Conservation (phyloP, 92 coral and sea anemone genomes). For the Epizoanthus stellaris region DNA sequence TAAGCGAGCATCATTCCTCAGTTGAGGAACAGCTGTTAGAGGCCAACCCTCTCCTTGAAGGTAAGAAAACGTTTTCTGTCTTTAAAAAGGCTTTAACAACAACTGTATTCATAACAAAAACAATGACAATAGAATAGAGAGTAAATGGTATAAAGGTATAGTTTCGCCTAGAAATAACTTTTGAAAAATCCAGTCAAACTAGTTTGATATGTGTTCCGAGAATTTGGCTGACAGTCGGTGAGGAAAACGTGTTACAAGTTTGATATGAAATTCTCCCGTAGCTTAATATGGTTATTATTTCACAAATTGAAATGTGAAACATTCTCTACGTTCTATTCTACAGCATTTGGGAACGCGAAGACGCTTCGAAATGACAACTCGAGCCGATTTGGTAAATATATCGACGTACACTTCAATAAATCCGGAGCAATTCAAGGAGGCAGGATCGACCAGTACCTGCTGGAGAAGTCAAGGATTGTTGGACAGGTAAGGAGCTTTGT, state of each 20-base stretch:
- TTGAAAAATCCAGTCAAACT: no score
- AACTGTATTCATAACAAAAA: no score
- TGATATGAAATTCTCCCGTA: not conserved
- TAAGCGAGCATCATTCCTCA: conserved; percentile 89
- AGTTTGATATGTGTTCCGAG: no score
- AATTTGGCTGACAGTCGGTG: no score
- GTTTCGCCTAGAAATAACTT: no score
- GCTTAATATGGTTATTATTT: not conserved
- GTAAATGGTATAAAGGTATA: no score
- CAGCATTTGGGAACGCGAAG: conserved; percentile 98
- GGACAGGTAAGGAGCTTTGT: conserved; percentile 70
- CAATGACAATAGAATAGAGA: no score
- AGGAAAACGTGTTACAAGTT: no score
- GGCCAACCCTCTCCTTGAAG: conserved; percentile 96
- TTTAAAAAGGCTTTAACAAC: not conserved
- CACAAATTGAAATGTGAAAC: not conserved
- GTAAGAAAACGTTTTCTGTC: conserved; percentile 15
- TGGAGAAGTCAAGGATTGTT: conserved; percentile 93
- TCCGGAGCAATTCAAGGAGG: conserved; percentile 91
- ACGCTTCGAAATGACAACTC: conserved; percentile 96
- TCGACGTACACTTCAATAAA: conserved; percentile 90
- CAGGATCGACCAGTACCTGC: conserved; percentile 91
- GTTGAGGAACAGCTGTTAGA: conserved; percentile 91
- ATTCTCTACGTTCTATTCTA: not conserved
- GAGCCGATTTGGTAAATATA: conserved; percentile 98